phyloP scores from a whole-genome alignment of 2,888 invertebrate species.

The Sarcophaga carnaria region DNA sequence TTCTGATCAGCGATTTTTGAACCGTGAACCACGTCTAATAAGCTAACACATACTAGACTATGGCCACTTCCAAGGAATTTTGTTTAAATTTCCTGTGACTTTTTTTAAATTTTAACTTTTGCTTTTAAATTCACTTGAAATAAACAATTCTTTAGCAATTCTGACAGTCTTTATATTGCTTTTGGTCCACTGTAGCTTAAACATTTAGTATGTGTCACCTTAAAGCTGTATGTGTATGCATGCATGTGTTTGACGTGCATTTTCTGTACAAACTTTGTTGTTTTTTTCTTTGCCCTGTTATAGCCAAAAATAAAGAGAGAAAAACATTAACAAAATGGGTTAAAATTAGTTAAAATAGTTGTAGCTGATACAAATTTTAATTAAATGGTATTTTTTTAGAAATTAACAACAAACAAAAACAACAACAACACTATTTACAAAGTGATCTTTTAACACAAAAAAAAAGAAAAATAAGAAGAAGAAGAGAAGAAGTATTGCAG shows the following conservation, averaged over 20 bases:
- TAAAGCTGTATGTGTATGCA: conserved; percentile 10
- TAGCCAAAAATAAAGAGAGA: background rate
- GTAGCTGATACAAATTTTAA: conserved; percentile 69
- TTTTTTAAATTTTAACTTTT: too few species aligned
- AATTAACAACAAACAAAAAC: conserved; percentile 29
- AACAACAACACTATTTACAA: background rate
- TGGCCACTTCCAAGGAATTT: too few species aligned
- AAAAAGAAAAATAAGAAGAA: conserved; percentile 1
- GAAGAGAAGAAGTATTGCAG: background rate
- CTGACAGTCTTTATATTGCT: background rate
- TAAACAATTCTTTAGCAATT: too few species aligned
- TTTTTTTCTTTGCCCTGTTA: background rate
- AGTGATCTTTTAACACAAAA: conserved; percentile 29
- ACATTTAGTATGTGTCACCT: conserved; percentile 39
- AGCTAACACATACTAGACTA: too few species aligned
- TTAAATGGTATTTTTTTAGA: conserved; percentile 61
- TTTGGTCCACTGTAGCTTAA: conserved; percentile 24
- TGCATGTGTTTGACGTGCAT: background rate
- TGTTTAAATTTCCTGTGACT: too few species aligned
- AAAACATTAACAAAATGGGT: conserved; percentile 48
- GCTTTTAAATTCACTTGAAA: too few species aligned
- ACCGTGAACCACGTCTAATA: too few species aligned
- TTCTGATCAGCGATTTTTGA: too few species aligned
- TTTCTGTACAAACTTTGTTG: background rate
- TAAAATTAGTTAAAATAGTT: conserved; percentile 71